Conservation (phyloP, 2,888 invertebrate species). For the Drosophila kanekoi region DNA sequence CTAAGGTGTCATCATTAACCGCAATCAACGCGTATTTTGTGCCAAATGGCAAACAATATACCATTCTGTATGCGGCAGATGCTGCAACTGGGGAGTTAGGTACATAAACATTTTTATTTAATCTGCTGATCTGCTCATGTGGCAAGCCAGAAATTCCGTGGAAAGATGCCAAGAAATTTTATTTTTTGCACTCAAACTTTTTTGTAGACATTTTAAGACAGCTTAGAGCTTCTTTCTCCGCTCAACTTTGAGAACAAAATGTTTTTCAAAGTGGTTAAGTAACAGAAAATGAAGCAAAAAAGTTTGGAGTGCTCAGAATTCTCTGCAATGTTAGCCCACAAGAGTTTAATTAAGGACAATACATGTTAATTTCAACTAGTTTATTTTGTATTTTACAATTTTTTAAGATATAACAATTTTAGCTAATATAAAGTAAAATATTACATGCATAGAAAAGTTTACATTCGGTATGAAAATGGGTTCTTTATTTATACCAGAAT, state of each 20-base stretch:
- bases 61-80: slow-evolving; percentile 59
- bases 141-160: slow-evolving; percentile 21
- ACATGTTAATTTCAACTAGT: no score
- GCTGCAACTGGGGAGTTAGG: slow-evolving; percentile 59
- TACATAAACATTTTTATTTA: slow-evolving; percentile 56
- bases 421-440: no score
- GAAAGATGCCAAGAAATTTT: slow-evolving; percentile 15
- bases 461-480: no score
- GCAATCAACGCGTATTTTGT: slow-evolving; percentile 71
- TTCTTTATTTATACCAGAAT: no score
- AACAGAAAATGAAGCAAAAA: slow-evolving; percentile 3
- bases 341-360: no score
- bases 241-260: slow-evolving; percentile 33
- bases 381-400: no score
- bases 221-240: slow-evolving; percentile 60
- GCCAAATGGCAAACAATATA: slow-evolving; percentile 67
- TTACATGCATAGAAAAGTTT: no score
- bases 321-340: no score
- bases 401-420: no score
- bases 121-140: slow-evolving; percentile 72
- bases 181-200: slow-evolving; percentile 38
- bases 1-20: slow-evolving; percentile 77
- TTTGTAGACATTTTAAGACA: slow-evolving; percentile 59
- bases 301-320: not conserved
- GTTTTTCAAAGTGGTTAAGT: slow-evolving; percentile 34